Evolutionary conservation across 1,140 invertebrate genomes (phyloP).

Genomic region (Metopolophium dirhodum): DNA sequence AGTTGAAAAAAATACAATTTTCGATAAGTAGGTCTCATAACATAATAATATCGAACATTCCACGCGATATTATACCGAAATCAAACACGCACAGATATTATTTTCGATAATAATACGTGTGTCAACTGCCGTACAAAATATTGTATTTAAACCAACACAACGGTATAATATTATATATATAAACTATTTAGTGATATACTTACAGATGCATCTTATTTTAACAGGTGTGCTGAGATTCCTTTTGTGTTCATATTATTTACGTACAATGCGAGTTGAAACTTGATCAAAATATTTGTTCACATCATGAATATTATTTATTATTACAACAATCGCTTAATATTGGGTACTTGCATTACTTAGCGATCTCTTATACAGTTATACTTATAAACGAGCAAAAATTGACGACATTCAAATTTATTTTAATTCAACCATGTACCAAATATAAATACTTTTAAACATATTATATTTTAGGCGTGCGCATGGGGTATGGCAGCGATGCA

Average conservation of each 20-base stretch:
- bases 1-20: neutral
- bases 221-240: neutral
- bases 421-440: neutral
- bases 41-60: neutral
- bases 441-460: neutral
- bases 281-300: neutral
- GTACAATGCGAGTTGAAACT: neutral
- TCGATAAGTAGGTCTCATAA: slow-evolving; percentile 1
- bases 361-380: neutral
- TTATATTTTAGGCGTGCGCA: neutral
- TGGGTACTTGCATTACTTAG: neutral
- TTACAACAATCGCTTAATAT: neutral
- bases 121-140: neutral
- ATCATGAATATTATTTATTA: neutral
- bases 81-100: neutral
- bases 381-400: neutral
- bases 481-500: neutral
- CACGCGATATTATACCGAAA: neutral
- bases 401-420: neutral
- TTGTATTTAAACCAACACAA: neutral
- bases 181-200: neutral
- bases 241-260: neutral
- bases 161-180: neutral
- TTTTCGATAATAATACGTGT: slow-evolving; percentile 11
- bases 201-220: neutral